Evolutionary conservation across 2,113 vertebrate genomes (phyloP).

Genomic region (Arvicanthis niloticus): DNA sequence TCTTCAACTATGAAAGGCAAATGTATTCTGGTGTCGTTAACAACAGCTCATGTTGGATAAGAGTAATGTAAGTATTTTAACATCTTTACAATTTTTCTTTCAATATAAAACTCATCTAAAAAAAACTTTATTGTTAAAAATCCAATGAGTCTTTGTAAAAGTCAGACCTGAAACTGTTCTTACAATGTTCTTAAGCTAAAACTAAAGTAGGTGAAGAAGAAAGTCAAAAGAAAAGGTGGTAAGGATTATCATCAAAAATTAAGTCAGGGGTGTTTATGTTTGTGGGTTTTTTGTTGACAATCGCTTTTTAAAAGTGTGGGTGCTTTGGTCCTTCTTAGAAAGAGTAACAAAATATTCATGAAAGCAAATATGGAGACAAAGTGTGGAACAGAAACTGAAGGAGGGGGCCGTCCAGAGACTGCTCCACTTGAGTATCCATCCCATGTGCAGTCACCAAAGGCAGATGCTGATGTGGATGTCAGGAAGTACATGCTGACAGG

Average conservation of each 20-base stretch:
- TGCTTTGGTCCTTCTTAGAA: too few species aligned
- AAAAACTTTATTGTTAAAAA: neutral
- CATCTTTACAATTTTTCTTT: neutral
- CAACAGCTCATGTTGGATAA: neutral
- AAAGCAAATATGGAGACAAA: too few species aligned
- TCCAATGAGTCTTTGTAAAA: neutral
- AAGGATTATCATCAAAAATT: neutral
- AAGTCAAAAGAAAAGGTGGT: neutral
- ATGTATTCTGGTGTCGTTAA: neutral
- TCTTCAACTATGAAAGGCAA: neutral
- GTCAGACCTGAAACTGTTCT: neutral
- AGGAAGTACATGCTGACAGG: too few species aligned
- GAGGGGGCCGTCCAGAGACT: too few species aligned
- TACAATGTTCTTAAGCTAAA: neutral
- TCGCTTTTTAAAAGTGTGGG: neutral
- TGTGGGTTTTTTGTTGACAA: neutral
- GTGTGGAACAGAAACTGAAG: too few species aligned
- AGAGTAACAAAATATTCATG: too few species aligned
- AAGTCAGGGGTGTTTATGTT: neutral
- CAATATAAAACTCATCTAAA: neutral
- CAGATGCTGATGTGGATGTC: too few species aligned
- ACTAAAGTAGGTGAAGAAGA: neutral
- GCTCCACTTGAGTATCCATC: too few species aligned
- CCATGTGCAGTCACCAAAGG: too few species aligned
- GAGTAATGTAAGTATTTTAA: neutral